phyloP scores from a whole-genome alignment of 1,140 invertebrate genomes.

The Ectropis grisescens region DNA sequence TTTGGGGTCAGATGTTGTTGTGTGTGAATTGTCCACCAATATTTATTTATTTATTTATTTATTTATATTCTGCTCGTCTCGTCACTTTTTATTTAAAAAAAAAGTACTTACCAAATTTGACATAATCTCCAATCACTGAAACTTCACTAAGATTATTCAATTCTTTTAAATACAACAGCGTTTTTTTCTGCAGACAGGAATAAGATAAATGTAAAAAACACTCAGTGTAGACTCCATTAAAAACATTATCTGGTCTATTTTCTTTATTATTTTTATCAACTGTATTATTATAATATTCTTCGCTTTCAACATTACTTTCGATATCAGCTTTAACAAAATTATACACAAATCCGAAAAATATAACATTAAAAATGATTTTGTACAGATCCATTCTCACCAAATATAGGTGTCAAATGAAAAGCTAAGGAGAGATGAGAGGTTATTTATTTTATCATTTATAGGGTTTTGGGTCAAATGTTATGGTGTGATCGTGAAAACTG shows the following conservation, averaged over 20 bases:
- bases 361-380: conserved; percentile 8
- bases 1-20: no score
- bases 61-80: no score
- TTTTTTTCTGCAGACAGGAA: conserved; percentile 64
- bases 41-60: no score
- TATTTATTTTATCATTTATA: conserved; percentile 44
- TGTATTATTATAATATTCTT: no score
- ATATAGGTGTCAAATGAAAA: conserved; percentile 32
- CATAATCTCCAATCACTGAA: conserved; percentile 61
- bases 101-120: conserved; percentile 65
- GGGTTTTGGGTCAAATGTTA: conserved; percentile 25
- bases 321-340: no score
- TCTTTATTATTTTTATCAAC: conserved; percentile 8
- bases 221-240: conserved; percentile 61
- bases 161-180: conserved; percentile 63
- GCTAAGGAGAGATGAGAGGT: conserved; percentile 13
- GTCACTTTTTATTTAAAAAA: no score
- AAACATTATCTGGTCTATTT: conserved; percentile 31
- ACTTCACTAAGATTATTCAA: conserved; percentile 65
- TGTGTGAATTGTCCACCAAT: no score
- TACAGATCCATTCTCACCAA: conserved; percentile 19
- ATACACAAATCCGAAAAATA: background rate
- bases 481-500: conserved; percentile 28
- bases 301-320: no score
- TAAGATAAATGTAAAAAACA: conserved; percentile 66